Base-by-base conservation (phyloP, 2,888 invertebrate genomes). In the Clistopyga incitator region DNA sequence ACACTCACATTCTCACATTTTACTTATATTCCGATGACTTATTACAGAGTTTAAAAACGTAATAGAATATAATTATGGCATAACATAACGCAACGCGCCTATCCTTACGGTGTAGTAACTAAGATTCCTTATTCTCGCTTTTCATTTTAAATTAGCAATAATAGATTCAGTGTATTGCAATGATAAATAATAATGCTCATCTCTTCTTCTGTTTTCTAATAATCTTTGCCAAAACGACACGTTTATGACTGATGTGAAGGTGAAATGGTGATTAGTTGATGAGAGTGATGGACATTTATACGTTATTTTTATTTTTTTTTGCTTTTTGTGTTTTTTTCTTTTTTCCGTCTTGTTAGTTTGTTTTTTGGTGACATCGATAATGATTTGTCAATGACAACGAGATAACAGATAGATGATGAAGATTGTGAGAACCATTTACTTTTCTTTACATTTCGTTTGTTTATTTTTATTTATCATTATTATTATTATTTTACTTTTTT, bases 31-130 rank as follows among this genome's bases (percentile, higher is more conserved):
- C 82, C 81, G 75, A 85, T 83, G 81, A 84, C 85, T 82, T 84
- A 78, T 70, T 78, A 83, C 77, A 76, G 68, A 85, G 67, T 78
- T 81, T 83, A 81, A 86, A 85, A 84, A 85, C 83, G 85, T 84
- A 86, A 84, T 85, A 86, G 85, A 85, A 85, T 81, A 85, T 86
- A 84, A 86, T 86, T 86, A 86, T 86, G 86, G 85, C 86, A 86
- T 86, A 86, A 86, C 86, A 82, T 85, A 86, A 86, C 85, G 84
- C 84, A 86, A 86, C 84, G 84, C 84, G 80, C 84, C 78, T 84
- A 68, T 77, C 82, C 82, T 82, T 80, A 78, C 71, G 65, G 71
- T 81, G 61, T 64, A 84, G 84, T 85, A 81, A 84, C 83, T 78
- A 70, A 80, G 72, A 75, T 78, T 77, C 34, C 59, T 61, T 61